Evolutionary conservation across 2,113 vertebrate species (phyloP).

Genomic region (Casuarius casuarius): DNA sequence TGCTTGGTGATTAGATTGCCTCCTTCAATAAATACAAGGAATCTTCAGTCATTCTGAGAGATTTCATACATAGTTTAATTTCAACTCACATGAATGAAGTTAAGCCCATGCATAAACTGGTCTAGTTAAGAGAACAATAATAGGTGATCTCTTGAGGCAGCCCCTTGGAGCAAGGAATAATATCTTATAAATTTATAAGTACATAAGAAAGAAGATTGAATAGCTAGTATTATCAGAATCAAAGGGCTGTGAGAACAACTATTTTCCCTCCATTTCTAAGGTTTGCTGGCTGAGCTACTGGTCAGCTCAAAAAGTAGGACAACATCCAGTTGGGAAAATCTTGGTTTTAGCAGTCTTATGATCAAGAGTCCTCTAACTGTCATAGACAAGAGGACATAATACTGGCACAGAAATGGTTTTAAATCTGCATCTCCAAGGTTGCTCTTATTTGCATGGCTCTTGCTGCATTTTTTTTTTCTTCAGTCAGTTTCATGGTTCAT

Average conservation of each 20-base stretch:
- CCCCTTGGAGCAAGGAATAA: constrained; percentile 7
- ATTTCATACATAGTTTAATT: not conserved
- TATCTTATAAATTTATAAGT: constrained; percentile 24
- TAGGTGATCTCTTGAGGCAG: constrained; percentile 30
- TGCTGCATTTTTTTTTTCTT: not conserved
- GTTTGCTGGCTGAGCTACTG: not conserved
- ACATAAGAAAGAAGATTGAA: not conserved
- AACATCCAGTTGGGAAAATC: not conserved
- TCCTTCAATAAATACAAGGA: not conserved
- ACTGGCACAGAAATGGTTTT: constrained; percentile 4
- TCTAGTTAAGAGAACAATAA: constrained; percentile 30
- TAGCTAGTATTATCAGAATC: constrained; percentile 14
- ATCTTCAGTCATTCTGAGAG: not conserved
- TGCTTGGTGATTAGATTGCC: not conserved
- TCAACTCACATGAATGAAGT: not conserved
- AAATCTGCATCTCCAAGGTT: not conserved
- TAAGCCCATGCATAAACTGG: not conserved
- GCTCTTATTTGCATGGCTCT: not conserved
- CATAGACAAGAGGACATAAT: constrained; percentile 42
- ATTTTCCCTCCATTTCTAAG: not conserved
- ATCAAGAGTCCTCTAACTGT: constrained; percentile 35
- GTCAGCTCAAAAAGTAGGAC: not conserved
- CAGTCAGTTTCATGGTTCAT: not conserved
- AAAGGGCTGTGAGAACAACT: not conserved
- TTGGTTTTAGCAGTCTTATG: not conserved